These are phyloP conservation scores for Nephrocerus scutellatus DNA, from an alignment of 2,888 invertebrate genomes.

Conservation along the genomic window DNA sequence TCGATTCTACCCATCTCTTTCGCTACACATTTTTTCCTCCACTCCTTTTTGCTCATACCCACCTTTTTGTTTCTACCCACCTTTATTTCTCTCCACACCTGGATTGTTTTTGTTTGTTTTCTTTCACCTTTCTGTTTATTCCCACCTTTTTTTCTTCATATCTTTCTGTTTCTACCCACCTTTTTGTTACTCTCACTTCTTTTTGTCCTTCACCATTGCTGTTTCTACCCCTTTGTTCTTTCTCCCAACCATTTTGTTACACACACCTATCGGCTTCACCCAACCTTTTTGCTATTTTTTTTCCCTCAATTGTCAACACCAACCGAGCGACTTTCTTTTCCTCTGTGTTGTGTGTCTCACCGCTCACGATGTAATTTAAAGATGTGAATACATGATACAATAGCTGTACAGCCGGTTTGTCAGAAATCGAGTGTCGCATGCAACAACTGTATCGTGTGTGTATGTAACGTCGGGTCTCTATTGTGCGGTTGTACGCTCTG, in stretches of 20 bases:
- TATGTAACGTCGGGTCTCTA: too few relatives aligned
- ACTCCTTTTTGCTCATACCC: neutral
- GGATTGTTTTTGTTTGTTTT: too few relatives aligned
- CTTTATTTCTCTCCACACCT: neutral
- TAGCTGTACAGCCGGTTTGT: too few relatives aligned
- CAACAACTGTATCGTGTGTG: too few relatives aligned
- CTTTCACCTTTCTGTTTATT: neutral
- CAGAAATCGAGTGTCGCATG: too few relatives aligned
- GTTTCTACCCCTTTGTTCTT: neutral
- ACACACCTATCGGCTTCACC: neutral
- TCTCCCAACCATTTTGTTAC: neutral
- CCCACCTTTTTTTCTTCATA: neutral
- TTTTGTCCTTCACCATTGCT: neutral
- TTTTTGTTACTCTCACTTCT: neutral
- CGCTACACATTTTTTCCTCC: neutral
- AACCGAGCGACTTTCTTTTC: too few relatives aligned
- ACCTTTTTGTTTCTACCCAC: neutral
- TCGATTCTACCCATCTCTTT: neutral
- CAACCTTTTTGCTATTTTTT: neutral
- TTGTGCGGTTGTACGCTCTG: too few relatives aligned
- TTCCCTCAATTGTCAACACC: neutral
- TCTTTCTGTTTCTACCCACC: neutral
- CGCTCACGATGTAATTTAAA: too few relatives aligned
- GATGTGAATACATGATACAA: too few relatives aligned
- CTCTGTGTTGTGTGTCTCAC: too few relatives aligned